Evolutionary conservation across 2,113 vertebrate genomes (phyloP).

Genomic region (Mus spicilegus): DNA sequence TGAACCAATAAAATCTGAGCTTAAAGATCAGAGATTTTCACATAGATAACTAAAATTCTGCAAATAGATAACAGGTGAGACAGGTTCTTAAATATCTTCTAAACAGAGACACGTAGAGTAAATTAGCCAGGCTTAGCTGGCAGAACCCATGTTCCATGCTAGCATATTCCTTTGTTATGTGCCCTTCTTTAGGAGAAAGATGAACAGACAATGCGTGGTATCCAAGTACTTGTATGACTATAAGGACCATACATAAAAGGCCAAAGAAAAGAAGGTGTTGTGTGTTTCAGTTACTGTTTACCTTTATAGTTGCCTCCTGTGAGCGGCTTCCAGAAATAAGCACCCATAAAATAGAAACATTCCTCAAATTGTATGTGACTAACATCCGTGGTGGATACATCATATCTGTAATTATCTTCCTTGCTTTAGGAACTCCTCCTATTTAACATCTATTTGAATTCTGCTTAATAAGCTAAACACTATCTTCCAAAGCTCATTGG

Average conservation of each 20-base stretch:
- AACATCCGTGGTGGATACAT: background rate
- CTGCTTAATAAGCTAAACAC: background rate
- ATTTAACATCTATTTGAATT: background rate
- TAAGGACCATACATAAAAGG: background rate
- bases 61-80: background rate
- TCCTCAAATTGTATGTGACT: background rate
- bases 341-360: background rate
- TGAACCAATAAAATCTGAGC: background rate
- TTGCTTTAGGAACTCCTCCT: background rate
- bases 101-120: background rate
- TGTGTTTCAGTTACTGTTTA: background rate
- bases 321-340: background rate
- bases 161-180: background rate
- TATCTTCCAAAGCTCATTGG: background rate
- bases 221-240: background rate
- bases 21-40: background rate
- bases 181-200: background rate
- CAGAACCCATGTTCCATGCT: background rate
- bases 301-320: background rate
- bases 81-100: background rate
- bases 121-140: background rate
- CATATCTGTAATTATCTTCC: background rate
- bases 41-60: background rate
- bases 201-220: background rate
- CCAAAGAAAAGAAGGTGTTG: background rate